Percentiles rank a stretch among this genome's conserved stretches.
Conservation (phyloP, 1,140 invertebrate genomes). For the Panagrolaimus sp. region DNA sequence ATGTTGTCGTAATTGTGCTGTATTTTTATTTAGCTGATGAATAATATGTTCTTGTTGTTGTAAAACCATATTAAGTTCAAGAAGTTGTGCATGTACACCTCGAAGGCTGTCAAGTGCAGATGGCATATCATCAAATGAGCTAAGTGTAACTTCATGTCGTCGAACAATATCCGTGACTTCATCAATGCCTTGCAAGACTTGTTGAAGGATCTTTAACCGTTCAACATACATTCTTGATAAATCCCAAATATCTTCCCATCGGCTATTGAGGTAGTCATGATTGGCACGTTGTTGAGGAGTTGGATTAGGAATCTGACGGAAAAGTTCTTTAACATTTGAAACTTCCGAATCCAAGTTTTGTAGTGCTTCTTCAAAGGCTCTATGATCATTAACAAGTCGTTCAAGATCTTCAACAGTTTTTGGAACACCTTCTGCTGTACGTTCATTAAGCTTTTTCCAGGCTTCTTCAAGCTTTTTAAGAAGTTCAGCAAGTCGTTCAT, state of each 20-base stretch:
- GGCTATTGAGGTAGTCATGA: constrained; percentile 73
- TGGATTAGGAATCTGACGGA: constrained; percentile 64
- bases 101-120: constrained; percentile 72
- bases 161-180: constrained; percentile 79
- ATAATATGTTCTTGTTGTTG: constrained; percentile 76
- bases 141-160: constrained; percentile 82
- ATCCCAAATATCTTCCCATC: constrained; percentile 84
- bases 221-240: constrained; percentile 79
- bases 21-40: constrained; percentile 82
- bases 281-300: constrained; percentile 82
- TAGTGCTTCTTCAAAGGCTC: constrained; percentile 64
- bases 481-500: constrained; percentile 73
- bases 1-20: constrained; percentile 74
- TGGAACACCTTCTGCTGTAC: constrained; percentile 74
- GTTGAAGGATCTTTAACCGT: constrained; percentile 80
- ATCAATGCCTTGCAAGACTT: constrained; percentile 77
- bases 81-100: constrained; percentile 62
- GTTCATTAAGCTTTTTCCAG: constrained; percentile 73
- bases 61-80: constrained; percentile 62
- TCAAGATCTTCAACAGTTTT: constrained; percentile 77
- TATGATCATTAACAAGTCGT: constrained; percentile 77
- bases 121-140: constrained; percentile 74
- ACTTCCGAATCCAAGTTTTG: constrained; percentile 70
- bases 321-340: constrained; percentile 61
- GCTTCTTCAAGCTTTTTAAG: constrained; percentile 75